Evolutionary conservation across 1,140 invertebrate genomes (phyloP).

Genomic region (Watersipora subatra): DNA sequence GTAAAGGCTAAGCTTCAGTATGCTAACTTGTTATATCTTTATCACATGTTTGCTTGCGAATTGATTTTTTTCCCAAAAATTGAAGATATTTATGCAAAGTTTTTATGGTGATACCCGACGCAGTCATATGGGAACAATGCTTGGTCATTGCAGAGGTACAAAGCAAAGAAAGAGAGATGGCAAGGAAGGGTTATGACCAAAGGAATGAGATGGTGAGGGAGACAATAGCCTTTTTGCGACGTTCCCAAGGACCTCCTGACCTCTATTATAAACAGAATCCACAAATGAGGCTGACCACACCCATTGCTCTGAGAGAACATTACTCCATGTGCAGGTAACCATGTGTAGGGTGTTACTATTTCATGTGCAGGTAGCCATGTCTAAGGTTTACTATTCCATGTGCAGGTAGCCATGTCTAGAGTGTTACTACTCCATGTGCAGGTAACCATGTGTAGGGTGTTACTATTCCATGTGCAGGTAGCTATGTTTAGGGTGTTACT

Average conservation of each 20-base stretch:
- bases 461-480: not conserved
- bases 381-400: not conserved
- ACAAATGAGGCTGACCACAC: not conserved
- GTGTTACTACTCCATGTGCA: not conserved
- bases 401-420: no score
- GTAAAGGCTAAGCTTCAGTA: no score
- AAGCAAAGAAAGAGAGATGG: slow-evolving; percentile 20
- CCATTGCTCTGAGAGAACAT: not conserved
- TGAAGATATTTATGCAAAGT: no score
- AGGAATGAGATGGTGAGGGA: slow-evolving; percentile 21
- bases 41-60: no score
- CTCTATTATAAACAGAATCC: slow-evolving; percentile 14
- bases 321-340: not conserved
- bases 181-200: slow-evolving; percentile 22
- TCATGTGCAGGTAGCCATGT: not conserved
- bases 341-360: not conserved
- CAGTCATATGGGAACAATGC: no score
- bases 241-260: slow-evolving; percentile 23
- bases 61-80: no score
- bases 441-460: not conserved
- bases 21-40: no score
- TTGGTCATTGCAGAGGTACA: slow-evolving; percentile 26
- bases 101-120: no score
- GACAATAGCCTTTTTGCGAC: slow-evolving; percentile 27
- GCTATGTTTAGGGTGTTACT: not conserved